Evolutionary conservation across 2,113 vertebrate species (phyloP).

Genomic region (Empidonax traillii): DNA sequence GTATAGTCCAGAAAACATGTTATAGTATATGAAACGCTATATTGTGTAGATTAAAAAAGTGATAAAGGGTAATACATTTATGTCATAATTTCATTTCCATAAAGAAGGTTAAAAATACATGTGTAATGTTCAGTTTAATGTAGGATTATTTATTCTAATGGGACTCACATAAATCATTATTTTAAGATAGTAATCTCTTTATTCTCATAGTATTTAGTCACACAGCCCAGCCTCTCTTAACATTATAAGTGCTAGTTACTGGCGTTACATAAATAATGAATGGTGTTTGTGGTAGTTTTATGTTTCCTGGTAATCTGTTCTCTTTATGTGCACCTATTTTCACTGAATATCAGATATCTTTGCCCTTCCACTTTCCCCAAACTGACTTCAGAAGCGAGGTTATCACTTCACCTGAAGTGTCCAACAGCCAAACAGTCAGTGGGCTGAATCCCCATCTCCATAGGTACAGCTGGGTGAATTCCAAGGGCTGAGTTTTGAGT

Average conservation of each 20-base stretch:
- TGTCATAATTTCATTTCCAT: neutral
- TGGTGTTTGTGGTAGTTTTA: neutral
- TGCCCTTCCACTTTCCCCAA: neutral
- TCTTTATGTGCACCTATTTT: neutral
- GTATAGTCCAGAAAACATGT: neutral
- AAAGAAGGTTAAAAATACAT: neutral
- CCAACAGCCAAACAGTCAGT: neutral
- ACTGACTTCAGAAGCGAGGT: neutral
- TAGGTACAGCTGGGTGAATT: neutral
- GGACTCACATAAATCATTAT: neutral
- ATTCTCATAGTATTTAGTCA: neutral
- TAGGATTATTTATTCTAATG: neutral
- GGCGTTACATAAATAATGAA: neutral
- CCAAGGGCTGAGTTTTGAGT: neutral
- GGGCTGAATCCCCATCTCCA: rapidly evolving
- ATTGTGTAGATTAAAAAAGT: neutral
- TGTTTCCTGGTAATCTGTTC: neutral
- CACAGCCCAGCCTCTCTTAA: neutral
- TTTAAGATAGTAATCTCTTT: neutral
- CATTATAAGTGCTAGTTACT: neutral
- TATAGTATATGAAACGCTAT: neutral
- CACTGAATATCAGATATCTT: neutral
- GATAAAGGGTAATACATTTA: neutral
- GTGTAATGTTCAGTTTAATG: neutral
- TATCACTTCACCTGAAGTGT: neutral